Conservation (phyloP, 2,888 invertebrate species). For the Aricia artaxerxes region DNA sequence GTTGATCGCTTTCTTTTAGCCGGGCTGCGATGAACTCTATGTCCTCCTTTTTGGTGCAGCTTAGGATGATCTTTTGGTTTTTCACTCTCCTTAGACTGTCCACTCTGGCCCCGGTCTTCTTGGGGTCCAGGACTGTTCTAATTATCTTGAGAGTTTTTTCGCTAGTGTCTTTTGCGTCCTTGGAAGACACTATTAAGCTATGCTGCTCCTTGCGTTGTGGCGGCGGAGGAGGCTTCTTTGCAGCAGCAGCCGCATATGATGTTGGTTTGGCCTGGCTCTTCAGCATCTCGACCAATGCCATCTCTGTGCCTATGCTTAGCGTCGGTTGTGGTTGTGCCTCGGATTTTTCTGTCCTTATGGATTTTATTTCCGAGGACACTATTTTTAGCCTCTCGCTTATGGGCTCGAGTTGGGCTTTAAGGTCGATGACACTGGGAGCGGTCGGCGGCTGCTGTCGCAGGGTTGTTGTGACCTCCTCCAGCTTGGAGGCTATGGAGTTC, state of each 20-base stretch:
- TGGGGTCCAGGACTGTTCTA: conserved; percentile 36
- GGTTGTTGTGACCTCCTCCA: background rate
- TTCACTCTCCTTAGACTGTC: conserved; percentile 33
- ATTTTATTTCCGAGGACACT: background rate
- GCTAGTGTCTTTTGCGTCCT: conserved; percentile 31
- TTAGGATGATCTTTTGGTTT: conserved; percentile 38
- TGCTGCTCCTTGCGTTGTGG: conserved; percentile 33
- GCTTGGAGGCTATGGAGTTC: background rate
- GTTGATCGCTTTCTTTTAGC: background rate
- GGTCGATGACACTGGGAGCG: background rate
- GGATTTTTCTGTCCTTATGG: background rate
- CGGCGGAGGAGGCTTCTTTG: background rate
- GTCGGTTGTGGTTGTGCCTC: background rate
- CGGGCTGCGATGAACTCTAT: conserved; percentile 4
- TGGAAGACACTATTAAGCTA: conserved; percentile 37
- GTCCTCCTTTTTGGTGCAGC: conserved; percentile 29
- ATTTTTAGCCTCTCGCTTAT: background rate
- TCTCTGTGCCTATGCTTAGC: background rate
- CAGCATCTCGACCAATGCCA: background rate
- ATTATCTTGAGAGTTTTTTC: conserved; percentile 37
- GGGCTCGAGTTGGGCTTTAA: background rate
- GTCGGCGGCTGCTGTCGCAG: background rate
- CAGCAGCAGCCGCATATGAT: background rate
- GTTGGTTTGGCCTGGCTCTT: background rate
- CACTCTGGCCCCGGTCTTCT: conserved; percentile 32